A percentile compares a stretch with the other conserved stretches of the same genome.
phyloP scores from a whole-genome alignment of 30 jellyfish, hydroid and myxozoan genomes.

The Hydractinia symbiolongicarpus region DNA sequence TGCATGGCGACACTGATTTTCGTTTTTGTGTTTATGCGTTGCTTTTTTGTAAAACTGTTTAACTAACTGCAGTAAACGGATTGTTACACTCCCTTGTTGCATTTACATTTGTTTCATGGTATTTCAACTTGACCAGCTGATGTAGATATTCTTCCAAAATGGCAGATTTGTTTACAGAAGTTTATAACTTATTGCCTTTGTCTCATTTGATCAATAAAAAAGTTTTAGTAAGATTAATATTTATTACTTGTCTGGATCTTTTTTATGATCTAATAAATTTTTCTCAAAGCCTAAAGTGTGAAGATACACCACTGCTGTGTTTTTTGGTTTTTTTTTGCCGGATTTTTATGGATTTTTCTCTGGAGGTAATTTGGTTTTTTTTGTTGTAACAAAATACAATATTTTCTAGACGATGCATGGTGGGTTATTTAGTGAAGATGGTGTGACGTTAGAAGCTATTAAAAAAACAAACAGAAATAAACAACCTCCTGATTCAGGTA shows the following conservation, averaged over 20 bases:
- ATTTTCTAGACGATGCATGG: constrained; percentile 93
- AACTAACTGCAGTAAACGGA: background rate
- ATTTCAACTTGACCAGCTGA: too few relatives aligned
- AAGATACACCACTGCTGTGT: background rate
- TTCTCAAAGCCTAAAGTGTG: background rate
- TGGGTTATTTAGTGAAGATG: constrained; percentile 80
- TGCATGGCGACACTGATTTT: background rate
- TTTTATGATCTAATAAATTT: background rate
- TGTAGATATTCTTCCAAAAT: constrained; percentile 69
- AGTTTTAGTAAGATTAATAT: constrained; percentile 64
- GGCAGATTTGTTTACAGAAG: constrained; percentile 95
- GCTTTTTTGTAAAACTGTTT: background rate
- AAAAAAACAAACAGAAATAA: constrained; percentile 59
- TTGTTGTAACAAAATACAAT: background rate
- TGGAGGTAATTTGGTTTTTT: too few relatives aligned
- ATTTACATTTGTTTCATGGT: too few relatives aligned
- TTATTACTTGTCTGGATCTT: background rate
- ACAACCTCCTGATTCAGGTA: constrained; percentile 98
- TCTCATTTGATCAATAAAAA: constrained; percentile 75
- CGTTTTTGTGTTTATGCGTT: background rate
- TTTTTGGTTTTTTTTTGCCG: background rate
- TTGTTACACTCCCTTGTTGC: background rate
- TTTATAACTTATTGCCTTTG: constrained; percentile 83
- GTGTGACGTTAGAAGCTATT: constrained; percentile 81
- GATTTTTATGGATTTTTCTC: too few relatives aligned